Percentiles rank a stretch among this genome's conserved stretches.
phyloP scores from a whole-genome alignment of 37 sponge, comb jelly and placozoan species.

The Cliona cf. orientalis region DNA sequence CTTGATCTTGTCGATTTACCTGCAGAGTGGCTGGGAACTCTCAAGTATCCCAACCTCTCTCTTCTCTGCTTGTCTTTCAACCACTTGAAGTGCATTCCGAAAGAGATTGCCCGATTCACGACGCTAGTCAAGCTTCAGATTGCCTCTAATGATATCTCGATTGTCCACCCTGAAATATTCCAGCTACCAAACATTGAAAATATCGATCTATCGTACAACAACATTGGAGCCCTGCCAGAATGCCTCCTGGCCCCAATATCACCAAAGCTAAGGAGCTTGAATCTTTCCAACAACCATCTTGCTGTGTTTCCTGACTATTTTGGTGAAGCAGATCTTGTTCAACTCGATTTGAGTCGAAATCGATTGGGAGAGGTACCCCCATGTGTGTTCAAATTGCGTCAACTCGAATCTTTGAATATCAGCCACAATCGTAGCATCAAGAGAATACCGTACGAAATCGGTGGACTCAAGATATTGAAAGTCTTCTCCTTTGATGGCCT shows the following conservation, averaged over 20 bases:
- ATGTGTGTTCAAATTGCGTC: slow-evolving; percentile 4
- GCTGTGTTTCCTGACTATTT: slow-evolving; percentile 56
- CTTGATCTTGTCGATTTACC: slow-evolving; percentile 33
- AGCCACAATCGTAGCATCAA: slow-evolving; percentile 46
- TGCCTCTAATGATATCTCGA: slow-evolving; percentile 35
- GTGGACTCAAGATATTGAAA: slow-evolving; percentile 27
- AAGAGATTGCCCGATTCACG: slow-evolving; percentile 6
- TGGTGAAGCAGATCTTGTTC: background rate
- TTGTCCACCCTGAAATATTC: slow-evolving; percentile 48
- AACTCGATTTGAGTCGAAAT: slow-evolving; percentile 47
- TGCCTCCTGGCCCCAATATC: slow-evolving; percentile 18
- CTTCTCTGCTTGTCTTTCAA: slow-evolving; percentile 55
- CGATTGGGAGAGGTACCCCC: slow-evolving; percentile 38
- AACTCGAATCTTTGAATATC: slow-evolving; percentile 33
- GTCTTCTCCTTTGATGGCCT: slow-evolving; percentile 38
- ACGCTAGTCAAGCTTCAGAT: slow-evolving; percentile 48
- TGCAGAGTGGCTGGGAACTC: slow-evolving; percentile 23
- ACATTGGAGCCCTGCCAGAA: slow-evolving; percentile 49
- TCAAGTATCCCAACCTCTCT: slow-evolving; percentile 15
- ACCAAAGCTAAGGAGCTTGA: slow-evolving; percentile 9
- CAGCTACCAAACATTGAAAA: slow-evolving; percentile 39
- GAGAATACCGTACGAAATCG: slow-evolving; percentile 50
- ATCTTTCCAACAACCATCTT: slow-evolving; percentile 53
- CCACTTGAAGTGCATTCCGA: slow-evolving; percentile 42
- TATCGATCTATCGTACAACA: slow-evolving; percentile 62